Evolutionary conservation across 2,888 invertebrate genomes (phyloP).

Genomic region (Rapana venosa): DNA sequence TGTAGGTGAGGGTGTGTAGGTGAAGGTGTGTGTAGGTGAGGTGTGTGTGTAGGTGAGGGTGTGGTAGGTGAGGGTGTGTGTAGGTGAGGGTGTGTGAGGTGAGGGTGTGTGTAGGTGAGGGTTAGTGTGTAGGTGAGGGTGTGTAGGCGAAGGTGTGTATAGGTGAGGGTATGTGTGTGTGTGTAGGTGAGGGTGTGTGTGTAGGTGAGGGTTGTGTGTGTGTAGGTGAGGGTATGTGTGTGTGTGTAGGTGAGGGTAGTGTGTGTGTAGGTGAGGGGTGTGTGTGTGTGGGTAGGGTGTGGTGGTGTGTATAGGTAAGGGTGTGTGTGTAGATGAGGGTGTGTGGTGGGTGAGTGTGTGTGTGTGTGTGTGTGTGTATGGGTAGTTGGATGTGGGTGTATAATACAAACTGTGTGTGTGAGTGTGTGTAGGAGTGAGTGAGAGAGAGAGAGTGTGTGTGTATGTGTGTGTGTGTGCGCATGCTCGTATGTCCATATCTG

Average conservation of each 20-base stretch:
- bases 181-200: neutral
- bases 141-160: neutral
- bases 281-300: too few relatives aligned
- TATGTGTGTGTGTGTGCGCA: conserved; percentile 5
- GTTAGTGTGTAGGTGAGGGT: neutral
- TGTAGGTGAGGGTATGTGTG: neutral
- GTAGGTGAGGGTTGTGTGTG: neutral
- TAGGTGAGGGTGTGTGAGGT: neutral
- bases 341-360: conserved; percentile 3
- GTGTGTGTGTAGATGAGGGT: neutral
- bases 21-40: neutral
- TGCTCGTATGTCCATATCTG: neutral
- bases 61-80: neutral
- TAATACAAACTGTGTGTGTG: neutral
- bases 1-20: neutral
- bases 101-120: neutral
- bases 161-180: neutral
- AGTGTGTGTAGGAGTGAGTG: neutral
- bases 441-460: neutral
- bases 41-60: neutral
- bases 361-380: neutral
- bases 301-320: neutral
- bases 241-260: neutral
- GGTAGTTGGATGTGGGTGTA: neutral
- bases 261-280: neutral